Evolutionary conservation across 2,888 invertebrate genomes (phyloP).

Genomic region (Drosophila percnosoma): DNA sequence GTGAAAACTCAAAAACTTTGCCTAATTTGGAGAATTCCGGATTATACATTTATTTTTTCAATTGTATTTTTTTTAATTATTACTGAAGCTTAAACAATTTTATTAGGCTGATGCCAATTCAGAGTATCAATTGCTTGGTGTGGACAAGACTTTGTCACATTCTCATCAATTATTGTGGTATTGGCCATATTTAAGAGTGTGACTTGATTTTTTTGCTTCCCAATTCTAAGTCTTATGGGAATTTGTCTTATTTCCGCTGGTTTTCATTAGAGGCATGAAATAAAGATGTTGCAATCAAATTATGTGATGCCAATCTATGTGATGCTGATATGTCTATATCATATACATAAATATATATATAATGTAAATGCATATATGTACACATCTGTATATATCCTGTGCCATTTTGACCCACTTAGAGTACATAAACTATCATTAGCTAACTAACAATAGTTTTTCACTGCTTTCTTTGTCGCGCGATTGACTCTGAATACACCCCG

Average conservation of each 20-base stretch:
- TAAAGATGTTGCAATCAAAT: constrained; percentile 7
- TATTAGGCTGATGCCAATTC: background rate
- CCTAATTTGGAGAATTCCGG: background rate
- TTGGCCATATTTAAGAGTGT: constrained; percentile 40
- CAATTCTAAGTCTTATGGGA: constrained; percentile 33
- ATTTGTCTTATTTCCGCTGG: constrained; percentile 39
- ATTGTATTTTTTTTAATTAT: background rate
- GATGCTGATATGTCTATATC: background rate
- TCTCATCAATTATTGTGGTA: constrained; percentile 28
- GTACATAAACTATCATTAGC: constrained; percentile 69
- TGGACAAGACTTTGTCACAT: background rate
- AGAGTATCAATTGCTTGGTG: constrained; percentile 3
- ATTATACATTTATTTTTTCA: background rate
- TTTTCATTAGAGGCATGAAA: constrained; percentile 13
- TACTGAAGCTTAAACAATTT: background rate
- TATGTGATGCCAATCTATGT: constrained; percentile 26
- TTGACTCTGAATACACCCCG: constrained; percentile 22
- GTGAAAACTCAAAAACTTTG: background rate
- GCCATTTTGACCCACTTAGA: constrained; percentile 72
- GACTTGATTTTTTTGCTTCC: constrained; percentile 35
- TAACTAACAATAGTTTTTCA: constrained; percentile 29
- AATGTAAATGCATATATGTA: background rate
- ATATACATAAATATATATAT: constrained; percentile 1
- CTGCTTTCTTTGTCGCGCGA: constrained; percentile 23
- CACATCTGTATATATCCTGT: constrained; percentile 17